These are phyloP conservation scores for Aphidius colemani DNA, from an alignment of 2,888 invertebrate genomes.

Conservation along the genomic window DNA sequence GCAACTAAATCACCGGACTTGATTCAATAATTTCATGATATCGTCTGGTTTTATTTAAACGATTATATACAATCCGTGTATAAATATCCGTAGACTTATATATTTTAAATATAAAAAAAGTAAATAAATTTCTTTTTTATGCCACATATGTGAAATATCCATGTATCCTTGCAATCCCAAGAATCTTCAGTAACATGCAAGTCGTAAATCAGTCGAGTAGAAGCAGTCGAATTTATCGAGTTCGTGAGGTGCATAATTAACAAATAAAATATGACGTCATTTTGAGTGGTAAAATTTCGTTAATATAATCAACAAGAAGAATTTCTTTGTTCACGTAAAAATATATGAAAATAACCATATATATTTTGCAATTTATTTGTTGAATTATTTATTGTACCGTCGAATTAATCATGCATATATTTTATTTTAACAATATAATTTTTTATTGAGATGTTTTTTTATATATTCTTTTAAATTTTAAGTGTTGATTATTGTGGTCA, in stretches of 20 bases:
- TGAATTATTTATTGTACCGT: neutral
- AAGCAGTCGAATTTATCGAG: conserved; percentile 24
- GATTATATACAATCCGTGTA: neutral
- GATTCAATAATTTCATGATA: conserved; percentile 22
- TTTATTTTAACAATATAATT: neutral
- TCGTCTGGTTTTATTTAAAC: conserved; percentile 16
- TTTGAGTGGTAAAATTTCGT: conserved; percentile 7
- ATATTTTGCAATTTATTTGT: neutral
- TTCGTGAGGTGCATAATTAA: conserved; percentile 29
- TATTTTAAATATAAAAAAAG: conserved; percentile 4
- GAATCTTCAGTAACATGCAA: conserved; percentile 14
- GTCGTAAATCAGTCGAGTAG: conserved; percentile 23
- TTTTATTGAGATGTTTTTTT: neutral
- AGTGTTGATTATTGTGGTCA: neutral
- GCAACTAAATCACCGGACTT: conserved; percentile 27
- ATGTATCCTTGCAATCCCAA: conserved; percentile 1
- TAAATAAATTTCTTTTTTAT: conserved; percentile 1
- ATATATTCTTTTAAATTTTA: neutral
- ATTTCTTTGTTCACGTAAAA: conserved; percentile 19
- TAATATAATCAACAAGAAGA: conserved; percentile 14
- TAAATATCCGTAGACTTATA: neutral
- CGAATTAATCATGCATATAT: conserved; percentile 1
- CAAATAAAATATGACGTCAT: conserved; percentile 18
- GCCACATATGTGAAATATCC: conserved; percentile 1
- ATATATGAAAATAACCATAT: neutral